phyloP scores from a whole-genome alignment of 2,113 vertebrate species.

The Platysternon megacephalum region DNA sequence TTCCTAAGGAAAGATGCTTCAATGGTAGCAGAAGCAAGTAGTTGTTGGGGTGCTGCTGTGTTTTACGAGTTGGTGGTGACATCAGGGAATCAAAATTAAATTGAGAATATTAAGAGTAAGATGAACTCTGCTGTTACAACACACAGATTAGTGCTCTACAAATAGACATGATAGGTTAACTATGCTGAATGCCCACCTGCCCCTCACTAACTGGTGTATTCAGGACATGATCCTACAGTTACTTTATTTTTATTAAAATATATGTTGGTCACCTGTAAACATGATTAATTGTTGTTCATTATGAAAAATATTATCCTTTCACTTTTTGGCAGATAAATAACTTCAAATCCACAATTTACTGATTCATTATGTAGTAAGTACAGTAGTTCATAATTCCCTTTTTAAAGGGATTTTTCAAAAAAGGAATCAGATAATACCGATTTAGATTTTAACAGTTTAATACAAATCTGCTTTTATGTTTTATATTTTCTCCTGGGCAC shows the following conservation, averaged over 20 bases:
- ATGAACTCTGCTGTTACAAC: neutral
- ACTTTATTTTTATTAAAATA: neutral
- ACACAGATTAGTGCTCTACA: neutral
- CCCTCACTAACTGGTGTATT: neutral
- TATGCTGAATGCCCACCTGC: neutral
- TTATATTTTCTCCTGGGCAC: neutral
- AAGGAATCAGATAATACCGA: neutral
- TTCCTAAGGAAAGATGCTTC: neutral
- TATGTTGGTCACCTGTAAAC: neutral
- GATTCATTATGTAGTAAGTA: neutral
- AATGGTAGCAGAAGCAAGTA: neutral
- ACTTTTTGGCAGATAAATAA: neutral
- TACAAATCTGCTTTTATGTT: neutral
- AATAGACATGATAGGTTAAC: neutral
- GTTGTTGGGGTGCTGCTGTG: neutral
- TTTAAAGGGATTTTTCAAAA: neutral
- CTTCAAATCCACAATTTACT: neutral
- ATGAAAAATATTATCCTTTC: constrained; percentile 12
- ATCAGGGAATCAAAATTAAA: neutral
- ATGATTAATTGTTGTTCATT: neutral
- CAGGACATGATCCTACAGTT: neutral
- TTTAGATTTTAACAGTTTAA: neutral
- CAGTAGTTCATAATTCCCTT: neutral
- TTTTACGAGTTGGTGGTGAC: neutral
- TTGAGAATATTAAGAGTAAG: neutral